phyloP scores from a whole-genome alignment of 2,888 invertebrate genomes.

The Tortrix viridana region DNA sequence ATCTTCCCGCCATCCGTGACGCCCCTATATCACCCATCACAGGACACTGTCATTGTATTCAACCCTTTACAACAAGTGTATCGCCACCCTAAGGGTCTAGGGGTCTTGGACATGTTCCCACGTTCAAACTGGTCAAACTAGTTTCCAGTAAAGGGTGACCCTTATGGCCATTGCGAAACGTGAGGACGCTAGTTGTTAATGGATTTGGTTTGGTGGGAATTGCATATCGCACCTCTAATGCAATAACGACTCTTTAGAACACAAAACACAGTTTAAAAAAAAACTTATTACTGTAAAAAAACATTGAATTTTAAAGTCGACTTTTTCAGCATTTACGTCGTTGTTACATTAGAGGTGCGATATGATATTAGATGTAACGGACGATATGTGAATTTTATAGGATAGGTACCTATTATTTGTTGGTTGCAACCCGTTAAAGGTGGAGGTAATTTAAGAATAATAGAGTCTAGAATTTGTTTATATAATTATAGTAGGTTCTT shows the following conservation, averaged over 20 bases:
- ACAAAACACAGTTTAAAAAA: no score
- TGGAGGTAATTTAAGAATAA: no score
- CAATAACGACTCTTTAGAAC: no score
- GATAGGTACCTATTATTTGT: neutral
- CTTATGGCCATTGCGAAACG: constrained; percentile 51
- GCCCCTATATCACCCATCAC: constrained; percentile 9
- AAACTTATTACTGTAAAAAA: no score
- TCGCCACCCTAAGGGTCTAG: constrained; percentile 1
- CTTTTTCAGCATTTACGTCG: no score
- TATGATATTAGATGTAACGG: constrained; percentile 14
- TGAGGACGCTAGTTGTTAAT: constrained; percentile 58
- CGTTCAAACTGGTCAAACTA: constrained; percentile 72
- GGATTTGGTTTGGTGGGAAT: constrained; percentile 58
- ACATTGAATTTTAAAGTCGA: no score
- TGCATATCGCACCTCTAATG: no score
- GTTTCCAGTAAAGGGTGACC: constrained; percentile 51
- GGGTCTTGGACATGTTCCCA: constrained; percentile 60
- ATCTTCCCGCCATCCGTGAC: neutral
- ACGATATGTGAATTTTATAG: neutral
- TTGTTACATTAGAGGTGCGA: no score
- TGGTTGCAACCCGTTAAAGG: neutral
- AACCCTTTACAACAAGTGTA: constrained; percentile 27
- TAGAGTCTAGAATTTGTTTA: no score
- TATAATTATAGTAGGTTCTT: no score
- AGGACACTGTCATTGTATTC: constrained; percentile 23